These are phyloP conservation scores for Amblyteles armatorius DNA, from an alignment of 2,888 invertebrate species.

Conservation along the genomic window DNA sequence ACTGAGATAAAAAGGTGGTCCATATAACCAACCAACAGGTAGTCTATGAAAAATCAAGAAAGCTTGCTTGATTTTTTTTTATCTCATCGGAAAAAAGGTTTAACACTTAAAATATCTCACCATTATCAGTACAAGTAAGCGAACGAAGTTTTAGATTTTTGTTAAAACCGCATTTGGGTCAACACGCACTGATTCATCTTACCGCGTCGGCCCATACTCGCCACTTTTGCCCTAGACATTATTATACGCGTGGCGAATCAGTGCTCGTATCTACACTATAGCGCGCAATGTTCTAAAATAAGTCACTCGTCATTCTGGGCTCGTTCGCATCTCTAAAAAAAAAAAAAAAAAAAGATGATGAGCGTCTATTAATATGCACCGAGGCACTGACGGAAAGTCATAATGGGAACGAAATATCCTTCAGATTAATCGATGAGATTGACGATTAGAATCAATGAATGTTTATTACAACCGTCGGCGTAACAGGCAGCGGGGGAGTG, in stretches of 20 bases:
- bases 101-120: too few relatives aligned
- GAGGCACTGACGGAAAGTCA: slow-evolving; percentile 27
- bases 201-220: too few relatives aligned
- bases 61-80: too few relatives aligned
- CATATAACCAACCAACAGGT: too few relatives aligned
- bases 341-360: background rate
- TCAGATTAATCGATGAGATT: slow-evolving; percentile 47
- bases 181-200: too few relatives aligned
- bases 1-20: too few relatives aligned
- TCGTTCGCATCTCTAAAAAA: background rate
- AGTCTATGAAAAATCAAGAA: too few relatives aligned
- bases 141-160: too few relatives aligned
- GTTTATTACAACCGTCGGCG: slow-evolving; percentile 35
- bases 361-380: slow-evolving; percentile 30
- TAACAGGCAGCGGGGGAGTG: slow-evolving; percentile 19
- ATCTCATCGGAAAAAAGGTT: too few relatives aligned
- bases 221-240: background rate
- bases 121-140: too few relatives aligned
- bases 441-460: slow-evolving; percentile 51
- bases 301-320: background rate
- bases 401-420: slow-evolving; percentile 47
- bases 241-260: slow-evolving; percentile 17
- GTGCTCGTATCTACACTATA: background rate
- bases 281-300: background rate
- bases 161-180: too few relatives aligned